phyloP scores from a whole-genome alignment of 1,140 invertebrate species.

The Scylla paramamosain region DNA sequence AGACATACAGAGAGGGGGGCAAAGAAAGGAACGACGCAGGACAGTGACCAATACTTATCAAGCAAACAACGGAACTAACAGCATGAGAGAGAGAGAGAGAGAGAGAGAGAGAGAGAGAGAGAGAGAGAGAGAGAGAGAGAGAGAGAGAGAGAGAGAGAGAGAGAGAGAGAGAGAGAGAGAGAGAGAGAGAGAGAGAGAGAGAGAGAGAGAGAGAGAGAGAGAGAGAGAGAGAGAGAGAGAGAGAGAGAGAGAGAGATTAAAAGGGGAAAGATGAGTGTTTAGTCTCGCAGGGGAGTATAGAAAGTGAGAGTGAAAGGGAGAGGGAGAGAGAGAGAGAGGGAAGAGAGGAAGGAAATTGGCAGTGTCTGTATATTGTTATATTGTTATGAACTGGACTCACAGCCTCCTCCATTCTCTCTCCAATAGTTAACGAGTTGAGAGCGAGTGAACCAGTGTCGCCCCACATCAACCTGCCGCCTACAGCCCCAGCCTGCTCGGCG shows the following conservation, averaged over 20 bases:
- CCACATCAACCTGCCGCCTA: background rate
- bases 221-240: constrained; percentile 41
- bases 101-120: constrained; percentile 36
- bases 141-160: background rate
- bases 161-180: constrained; percentile 38
- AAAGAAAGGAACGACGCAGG: background rate
- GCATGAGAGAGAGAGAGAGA: background rate
- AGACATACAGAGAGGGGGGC: background rate
- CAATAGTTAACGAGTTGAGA: background rate
- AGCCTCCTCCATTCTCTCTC: background rate
- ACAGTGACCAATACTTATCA: background rate
- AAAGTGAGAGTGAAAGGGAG: background rate
- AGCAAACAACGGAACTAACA: background rate
- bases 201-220: too few relatives aligned
- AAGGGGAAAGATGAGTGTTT: constrained; percentile 15
- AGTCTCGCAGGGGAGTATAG: background rate
- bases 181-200: background rate
- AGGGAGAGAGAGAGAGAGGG: constrained; percentile 8
- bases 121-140: background rate
- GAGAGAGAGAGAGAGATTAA: constrained; percentile 39
- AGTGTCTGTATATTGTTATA: background rate
- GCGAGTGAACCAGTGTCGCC: background rate
- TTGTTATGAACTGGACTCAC: constrained; percentile 1
- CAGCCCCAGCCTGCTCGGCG: background rate
- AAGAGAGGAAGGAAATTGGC: background rate